Conservation (phyloP, 2,888 invertebrate species). For the Pollenia amentaria region DNA sequence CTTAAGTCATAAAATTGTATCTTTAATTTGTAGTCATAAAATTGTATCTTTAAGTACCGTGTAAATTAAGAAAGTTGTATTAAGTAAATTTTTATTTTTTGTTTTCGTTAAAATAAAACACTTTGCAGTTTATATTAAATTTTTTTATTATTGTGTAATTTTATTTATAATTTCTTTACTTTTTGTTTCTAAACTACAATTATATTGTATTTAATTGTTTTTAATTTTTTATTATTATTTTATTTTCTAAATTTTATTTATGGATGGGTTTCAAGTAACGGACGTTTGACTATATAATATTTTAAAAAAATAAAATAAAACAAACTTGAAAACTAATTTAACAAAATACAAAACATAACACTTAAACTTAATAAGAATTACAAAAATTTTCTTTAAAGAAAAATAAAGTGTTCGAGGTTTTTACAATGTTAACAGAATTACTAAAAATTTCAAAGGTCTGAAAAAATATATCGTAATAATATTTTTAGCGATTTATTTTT, state of each 20-base stretch:
- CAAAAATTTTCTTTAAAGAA: not conserved
- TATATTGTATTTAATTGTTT: slow-evolving; percentile 71
- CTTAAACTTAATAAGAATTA: slow-evolving; percentile 6
- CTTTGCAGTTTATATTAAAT: not conserved
- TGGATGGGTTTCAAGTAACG: slow-evolving; percentile 80
- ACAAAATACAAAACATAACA: slow-evolving; percentile 19
- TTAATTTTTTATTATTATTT: slow-evolving; percentile 25
- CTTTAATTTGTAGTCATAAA: no score
- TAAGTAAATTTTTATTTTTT: no score
- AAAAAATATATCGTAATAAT: no score
- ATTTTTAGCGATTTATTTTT: no score
- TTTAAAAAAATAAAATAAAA: slow-evolving; percentile 33
- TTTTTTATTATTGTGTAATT: slow-evolving; percentile 39
- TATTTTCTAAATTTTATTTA: slow-evolving; percentile 72
- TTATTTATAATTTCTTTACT: slow-evolving; percentile 42
- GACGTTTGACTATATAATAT: slow-evolving; percentile 78
- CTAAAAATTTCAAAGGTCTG: no score
- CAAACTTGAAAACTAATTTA: slow-evolving; percentile 24
- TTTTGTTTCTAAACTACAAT: slow-evolving; percentile 69
- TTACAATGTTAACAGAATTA: no score
- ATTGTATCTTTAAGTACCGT: no score
- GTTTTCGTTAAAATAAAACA: not conserved
- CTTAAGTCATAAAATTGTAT: no score
- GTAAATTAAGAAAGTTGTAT: no score
- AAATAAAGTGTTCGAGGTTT: no score